Evolutionary conservation across 2,888 invertebrate species (phyloP), one percentile per base, ranked within the genome.

Genomic region (Harmothoe impar): DNA sequence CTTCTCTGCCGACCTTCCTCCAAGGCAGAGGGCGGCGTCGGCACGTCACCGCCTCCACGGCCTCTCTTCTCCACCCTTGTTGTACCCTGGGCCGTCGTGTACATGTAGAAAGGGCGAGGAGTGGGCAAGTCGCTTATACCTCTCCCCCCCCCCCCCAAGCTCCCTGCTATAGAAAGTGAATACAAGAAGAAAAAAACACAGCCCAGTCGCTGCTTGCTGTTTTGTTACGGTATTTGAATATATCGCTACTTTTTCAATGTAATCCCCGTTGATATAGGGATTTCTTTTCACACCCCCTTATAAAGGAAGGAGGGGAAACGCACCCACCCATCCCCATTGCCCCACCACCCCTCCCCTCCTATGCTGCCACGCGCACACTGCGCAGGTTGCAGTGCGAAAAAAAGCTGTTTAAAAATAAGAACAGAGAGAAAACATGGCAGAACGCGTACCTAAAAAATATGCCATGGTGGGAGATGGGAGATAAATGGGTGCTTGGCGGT

Each of bases 401-500:
- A 62, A 62, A 62, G 62, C 10, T n/a, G 25, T 5, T 25, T n/a
- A 62, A 62, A 23, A 62, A 17, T n/a, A 62, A 62, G 15, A 25
- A 62, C n/a, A 15, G 62, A 62, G 62, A 62, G 62, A 62, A 43
- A 43, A 43, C 43, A 43, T 43, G 43, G 43, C 10, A 43, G 43
- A 43, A 29, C 12, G 25, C 29, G 72, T 72, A 25, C 29, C 29
- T 62, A 62, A 62, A 81, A 81, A 81, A 81, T 35, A 33, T 23
- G 43, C 81, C 81, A 20, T 81, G 81, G 33, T 43, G 81, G 81
- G 43, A 43, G 81, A 23, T 33, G 43, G 23, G 81, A 81, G 81
- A 81, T 81, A 81, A 81, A 81, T 81, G 43, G 81, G 5, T n/a
- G 31, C 29, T 43, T 43, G 81, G 81, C 43, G 81, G 81, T 43